These are phyloP conservation scores for Xylota sylvarum DNA, from an alignment of 2,888 invertebrate species.

Conservation along the genomic window DNA sequence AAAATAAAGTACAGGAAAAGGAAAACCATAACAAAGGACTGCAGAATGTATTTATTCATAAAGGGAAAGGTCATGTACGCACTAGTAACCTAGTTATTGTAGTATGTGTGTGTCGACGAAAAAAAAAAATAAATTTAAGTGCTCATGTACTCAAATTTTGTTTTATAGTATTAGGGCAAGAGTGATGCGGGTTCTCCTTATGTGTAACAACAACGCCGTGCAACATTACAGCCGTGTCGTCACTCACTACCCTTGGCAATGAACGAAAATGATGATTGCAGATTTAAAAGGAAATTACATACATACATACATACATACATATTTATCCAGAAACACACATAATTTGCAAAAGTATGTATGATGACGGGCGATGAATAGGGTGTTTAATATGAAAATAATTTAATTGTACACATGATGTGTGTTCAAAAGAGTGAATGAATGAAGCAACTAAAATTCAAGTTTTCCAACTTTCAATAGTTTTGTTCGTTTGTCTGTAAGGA, in stretches of 20 bases:
- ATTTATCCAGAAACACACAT: no score
- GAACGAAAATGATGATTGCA: slow-evolving; percentile 18
- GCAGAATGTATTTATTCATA: slow-evolving; percentile 37
- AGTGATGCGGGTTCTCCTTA: slow-evolving; percentile 41
- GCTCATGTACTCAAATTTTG: slow-evolving; percentile 20
- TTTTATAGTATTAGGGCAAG: slow-evolving; percentile 14
- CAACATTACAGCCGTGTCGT: slow-evolving; percentile 1
- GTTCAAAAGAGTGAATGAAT: not conserved
- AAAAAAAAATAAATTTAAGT: slow-evolving; percentile 8
- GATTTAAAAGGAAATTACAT: not conserved
- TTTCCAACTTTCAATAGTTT: no score
- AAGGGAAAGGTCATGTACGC: slow-evolving; percentile 69
- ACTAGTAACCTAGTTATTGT: slow-evolving; percentile 65
- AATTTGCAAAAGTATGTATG: not conserved
- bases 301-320: not conserved
- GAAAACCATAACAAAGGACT: slow-evolving; percentile 55
- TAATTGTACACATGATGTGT: not conserved
- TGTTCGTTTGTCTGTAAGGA: no score
- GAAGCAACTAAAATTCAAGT: not conserved
- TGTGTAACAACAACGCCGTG: slow-evolving; percentile 42
- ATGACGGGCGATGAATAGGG: not conserved
- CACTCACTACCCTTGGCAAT: slow-evolving; percentile 34
- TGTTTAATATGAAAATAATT: slow-evolving; percentile 26
- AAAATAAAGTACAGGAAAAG: slow-evolving; percentile 13
- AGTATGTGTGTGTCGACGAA: slow-evolving; percentile 25